A percentile compares a stretch with the other conserved stretches of the same genome.
phyloP scores from a whole-genome alignment of 2,888 invertebrate species.

The Lasiommata megera region DNA sequence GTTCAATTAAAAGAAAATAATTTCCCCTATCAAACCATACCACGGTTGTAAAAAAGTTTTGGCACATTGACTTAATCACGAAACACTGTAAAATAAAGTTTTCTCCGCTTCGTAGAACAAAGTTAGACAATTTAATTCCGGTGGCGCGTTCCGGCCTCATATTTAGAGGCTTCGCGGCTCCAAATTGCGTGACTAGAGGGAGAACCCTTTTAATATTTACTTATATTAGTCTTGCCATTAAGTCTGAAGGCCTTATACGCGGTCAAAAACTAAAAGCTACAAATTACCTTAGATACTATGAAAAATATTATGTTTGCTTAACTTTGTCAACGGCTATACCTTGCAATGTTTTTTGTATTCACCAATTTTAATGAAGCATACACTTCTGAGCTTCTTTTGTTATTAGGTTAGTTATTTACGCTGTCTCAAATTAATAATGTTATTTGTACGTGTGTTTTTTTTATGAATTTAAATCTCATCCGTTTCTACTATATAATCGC shows the following conservation, averaged over 20 bases:
- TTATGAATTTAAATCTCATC: no score
- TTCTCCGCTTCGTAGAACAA: slow-evolving; percentile 9
- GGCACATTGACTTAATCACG: slow-evolving; percentile 25
- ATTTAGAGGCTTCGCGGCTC: slow-evolving; percentile 23
- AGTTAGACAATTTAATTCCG: slow-evolving; percentile 26
- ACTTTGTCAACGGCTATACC: no score
- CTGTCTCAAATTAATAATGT: no score
- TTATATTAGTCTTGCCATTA: slow-evolving; percentile 10
- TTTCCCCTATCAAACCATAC: slow-evolving; percentile 9
- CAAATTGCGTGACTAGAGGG: slow-evolving; percentile 16
- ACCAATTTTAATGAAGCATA: no score
- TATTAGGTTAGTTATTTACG: no score
- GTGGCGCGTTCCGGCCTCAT: slow-evolving; percentile 17
- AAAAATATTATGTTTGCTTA: no score
- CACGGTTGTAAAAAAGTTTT: slow-evolving; percentile 18
- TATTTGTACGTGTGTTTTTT: no score
- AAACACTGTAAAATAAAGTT: slow-evolving; percentile 26
- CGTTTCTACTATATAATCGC: no score
- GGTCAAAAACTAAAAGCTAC: slow-evolving; percentile 6
- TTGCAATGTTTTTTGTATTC: no score
- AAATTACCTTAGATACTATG: no score
- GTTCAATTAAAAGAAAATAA: slow-evolving; percentile 11
- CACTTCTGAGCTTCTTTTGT: no score
- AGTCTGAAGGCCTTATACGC: not conserved
- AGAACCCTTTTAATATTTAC: slow-evolving; percentile 19